phyloP scores from a whole-genome alignment of 1,140 invertebrate species.

The Lasioglossum baleicum region DNA sequence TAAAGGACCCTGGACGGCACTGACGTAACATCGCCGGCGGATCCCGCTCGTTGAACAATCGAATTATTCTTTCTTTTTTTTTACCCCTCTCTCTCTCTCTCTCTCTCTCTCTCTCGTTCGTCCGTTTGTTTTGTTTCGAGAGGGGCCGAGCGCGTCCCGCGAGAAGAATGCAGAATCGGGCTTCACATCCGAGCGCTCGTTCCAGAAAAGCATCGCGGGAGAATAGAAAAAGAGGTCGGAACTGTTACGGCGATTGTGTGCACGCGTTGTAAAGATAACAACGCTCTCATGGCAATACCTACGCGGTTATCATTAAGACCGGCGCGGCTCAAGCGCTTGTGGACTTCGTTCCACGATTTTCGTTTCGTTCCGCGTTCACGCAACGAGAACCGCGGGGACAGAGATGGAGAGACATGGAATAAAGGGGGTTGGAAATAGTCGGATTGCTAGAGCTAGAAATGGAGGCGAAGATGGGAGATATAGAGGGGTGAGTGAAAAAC shows the following conservation, averaged over 20 bases:
- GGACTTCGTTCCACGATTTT: constrained; percentile 18
- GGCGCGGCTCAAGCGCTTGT: constrained; percentile 14
- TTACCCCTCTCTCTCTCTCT: not conserved
- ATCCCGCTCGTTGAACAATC: constrained; percentile 23
- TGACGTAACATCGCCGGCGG: not conserved
- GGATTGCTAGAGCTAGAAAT: no score
- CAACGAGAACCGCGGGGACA: constrained; percentile 1
- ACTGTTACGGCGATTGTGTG: constrained; percentile 57
- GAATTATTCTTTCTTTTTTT: constrained; percentile 6
- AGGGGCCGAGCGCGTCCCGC: not conserved
- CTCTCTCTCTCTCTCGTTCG: not conserved
- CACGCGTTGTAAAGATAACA: constrained; percentile 58
- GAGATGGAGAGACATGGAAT: not conserved
- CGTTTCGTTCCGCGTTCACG: constrained; percentile 22
- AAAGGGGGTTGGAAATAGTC: no score
- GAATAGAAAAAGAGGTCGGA: constrained; percentile 60
- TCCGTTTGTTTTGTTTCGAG: no score
- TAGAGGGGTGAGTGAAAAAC: not conserved
- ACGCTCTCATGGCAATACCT: constrained; percentile 51
- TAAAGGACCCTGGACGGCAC: not conserved
- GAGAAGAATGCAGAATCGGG: constrained; percentile 23
- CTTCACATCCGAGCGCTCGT: constrained; percentile 3
- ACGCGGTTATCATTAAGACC: constrained; percentile 58
- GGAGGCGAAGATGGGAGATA: no score
- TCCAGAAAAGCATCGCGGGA: constrained; percentile 34